Base-by-base conservation (phyloP, 2,888 invertebrate species). In the Campoplex nolae region DNA sequence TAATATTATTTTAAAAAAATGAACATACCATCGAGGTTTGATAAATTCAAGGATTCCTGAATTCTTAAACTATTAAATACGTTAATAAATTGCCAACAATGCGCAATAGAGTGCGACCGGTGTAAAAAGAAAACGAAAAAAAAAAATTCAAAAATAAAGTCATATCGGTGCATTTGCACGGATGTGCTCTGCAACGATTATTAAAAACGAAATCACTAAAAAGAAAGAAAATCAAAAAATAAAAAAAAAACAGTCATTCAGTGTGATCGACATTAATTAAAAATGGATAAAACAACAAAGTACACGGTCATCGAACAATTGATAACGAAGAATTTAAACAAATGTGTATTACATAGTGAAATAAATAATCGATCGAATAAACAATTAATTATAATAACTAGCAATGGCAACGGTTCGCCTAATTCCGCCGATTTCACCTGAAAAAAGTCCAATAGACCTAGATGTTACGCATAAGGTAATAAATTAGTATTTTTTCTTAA, bases 361-460 rank as follows among this genome's bases (percentile, higher is more conserved):
- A 73, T 85, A 84, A 79, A 87, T 85, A 79, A 51, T 82, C 85
- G 73, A 71, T 80, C 84, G 65, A 85, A 89, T 87, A 85, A 86
- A 88, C 88, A 87, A 89, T 88, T 87, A 58, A 82, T 86, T 84
- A 84, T 83, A 75, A 74, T 82, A 79, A 85, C 83, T 81, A 85
- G 83, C 84, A 80, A 89, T 89, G 87, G 87, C 88, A 86, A 88
- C 87, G 83, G 86, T 87, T 86, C 88, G 84, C 85, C 88, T 89
- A 86, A 88, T 89, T 88, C 87, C 86, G 83, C 87, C 82, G 88
- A 89, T 86, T 89, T 85, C 87, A 89, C 88, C 87, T 89, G 87
- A 89, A 88, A 88, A 86, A 84, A 84, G 77, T 65, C 83, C 79
- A 56, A 87, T 85, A 87, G 86, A 88, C 73, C 86, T 85, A 88